Evolutionary conservation across 2,888 invertebrate species (phyloP), one percentile per base, ranked within the genome.

Genomic region (Drosophila rubida): DNA sequence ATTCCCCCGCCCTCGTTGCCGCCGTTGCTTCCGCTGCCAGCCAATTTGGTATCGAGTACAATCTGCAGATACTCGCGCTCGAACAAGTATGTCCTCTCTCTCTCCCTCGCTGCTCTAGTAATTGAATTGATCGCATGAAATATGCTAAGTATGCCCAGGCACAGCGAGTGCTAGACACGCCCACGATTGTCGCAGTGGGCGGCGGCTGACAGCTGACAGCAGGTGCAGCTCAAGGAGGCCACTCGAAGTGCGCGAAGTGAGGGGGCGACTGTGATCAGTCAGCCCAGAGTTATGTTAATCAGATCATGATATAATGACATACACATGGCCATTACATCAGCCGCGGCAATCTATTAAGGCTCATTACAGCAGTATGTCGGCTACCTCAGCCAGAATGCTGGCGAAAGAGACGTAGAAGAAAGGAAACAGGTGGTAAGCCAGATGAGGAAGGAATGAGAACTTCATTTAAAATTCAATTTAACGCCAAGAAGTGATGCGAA

Each of bases 261-360:
- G 25, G 37, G 45, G 45, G 66, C 67, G 58, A 50, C 51, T 50
- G 46, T 66, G 59, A 74, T 75, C 70, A 68, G 65, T 74, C 75
- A 71, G 54, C 48, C 63, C 55, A 74, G 51, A 63, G 55, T 62
- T 62, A 59, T 63, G 76, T 57, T 75, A 71, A 76, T 58, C 66
- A 54, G 76, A 75, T 82, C 76, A 45, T 57, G 79, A 80, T 77
- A 77, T 83, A 37, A 67, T 79, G 80, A 85, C 80, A 85, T 81
- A 73, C 73, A 69, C 80, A 82, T 67, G 59, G 50, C 76, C 86
- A 81, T 81, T 81, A 82, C 86, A 81, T 81, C 80, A 81, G 86
- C 85, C 23, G 60, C 46, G 54, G 54, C 55, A 30, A 75, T 62
- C 61, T 42, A 57, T 62, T 70, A 57, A 53, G 48, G 25, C 71